Percentiles rank a stretch among this genome's conserved stretches.
Evolutionary conservation across 1,140 invertebrate genomes (phyloP).

Genomic region (Rhizoglyphus robini): DNA sequence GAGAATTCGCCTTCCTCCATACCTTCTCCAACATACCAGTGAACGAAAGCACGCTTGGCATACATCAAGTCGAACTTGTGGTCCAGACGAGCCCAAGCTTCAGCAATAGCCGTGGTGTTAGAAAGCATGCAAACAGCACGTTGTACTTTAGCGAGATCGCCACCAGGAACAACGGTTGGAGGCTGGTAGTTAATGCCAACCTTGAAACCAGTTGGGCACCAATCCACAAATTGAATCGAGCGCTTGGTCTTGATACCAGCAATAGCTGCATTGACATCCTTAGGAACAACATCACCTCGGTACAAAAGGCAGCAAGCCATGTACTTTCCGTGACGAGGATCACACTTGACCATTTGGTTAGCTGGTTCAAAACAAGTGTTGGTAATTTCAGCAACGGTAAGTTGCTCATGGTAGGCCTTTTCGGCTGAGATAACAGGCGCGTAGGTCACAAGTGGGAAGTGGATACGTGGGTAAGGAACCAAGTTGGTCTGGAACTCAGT

Average conservation of each 20-base stretch:
- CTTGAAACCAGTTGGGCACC: conserved; percentile 33
- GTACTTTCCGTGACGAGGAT: conserved; percentile 37
- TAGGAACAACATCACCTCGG: conserved; percentile 58
- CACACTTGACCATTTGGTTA: conserved; percentile 65
- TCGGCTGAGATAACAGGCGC: conserved; percentile 69
- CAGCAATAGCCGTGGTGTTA: conserved; percentile 56
- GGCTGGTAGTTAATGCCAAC: conserved; percentile 60
- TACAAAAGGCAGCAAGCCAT: conserved; percentile 58
- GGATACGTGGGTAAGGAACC: conserved; percentile 47
- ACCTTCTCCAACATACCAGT: conserved; percentile 35
- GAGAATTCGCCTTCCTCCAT: conserved; percentile 32
- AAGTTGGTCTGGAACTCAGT: conserved; percentile 54
- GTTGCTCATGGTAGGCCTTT: conserved; percentile 66
- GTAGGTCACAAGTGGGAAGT: conserved; percentile 62
- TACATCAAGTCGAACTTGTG: conserved; percentile 49
- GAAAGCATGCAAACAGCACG: conserved; percentile 65
- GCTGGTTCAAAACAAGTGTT: conserved; percentile 65
- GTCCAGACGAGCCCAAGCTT: conserved; percentile 48
- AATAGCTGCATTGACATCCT: conserved; percentile 68
- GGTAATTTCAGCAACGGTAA: conserved; percentile 61
- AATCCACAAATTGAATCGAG: conserved; percentile 44
- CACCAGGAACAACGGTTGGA: conserved; percentile 64
- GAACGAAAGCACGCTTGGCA: conserved; percentile 40
- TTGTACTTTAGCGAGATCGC: conserved; percentile 68
- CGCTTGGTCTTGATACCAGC: conserved; percentile 68